Conservation (phyloP, 2,797 vertebrate genomes). For the Myripristis murdjan region DNA sequence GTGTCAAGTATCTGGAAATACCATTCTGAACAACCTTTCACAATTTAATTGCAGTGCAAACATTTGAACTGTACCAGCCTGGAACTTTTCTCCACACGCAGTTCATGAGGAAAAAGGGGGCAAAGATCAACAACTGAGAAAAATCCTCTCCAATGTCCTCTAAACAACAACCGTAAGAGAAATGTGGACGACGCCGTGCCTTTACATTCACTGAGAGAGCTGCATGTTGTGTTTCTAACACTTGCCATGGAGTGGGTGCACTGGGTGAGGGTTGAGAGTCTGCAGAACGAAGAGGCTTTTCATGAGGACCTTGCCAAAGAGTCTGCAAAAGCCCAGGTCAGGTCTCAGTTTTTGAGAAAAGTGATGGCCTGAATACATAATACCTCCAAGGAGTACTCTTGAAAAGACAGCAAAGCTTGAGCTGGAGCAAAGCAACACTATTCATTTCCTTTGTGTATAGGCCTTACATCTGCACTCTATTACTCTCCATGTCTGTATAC, state of each 20-base stretch:
- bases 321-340: conserved; percentile 52
- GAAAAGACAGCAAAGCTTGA: conserved; percentile 39
- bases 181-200: conserved; percentile 33
- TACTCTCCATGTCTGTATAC: neutral
- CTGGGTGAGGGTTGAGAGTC: conserved; percentile 54
- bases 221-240: conserved; percentile 35
- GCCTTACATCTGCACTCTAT: conserved; percentile 25
- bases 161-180: conserved; percentile 30
- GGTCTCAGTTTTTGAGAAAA: conserved; percentile 44
- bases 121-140: neutral
- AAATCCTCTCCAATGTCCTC: conserved; percentile 17
- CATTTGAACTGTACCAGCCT: neutral
- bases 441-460: conserved; percentile 32
- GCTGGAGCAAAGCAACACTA: conserved; percentile 9
- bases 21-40: neutral
- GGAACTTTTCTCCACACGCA: conserved; percentile 9
- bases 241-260: conserved; percentile 46
- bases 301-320: conserved; percentile 31
- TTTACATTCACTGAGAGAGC: conserved; percentile 28
- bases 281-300: conserved; percentile 49
- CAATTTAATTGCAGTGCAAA: neutral
- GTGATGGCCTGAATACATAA: conserved; percentile 53
- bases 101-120: conserved; percentile 1
- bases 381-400: conserved; percentile 46
- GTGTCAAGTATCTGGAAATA: neutral